Conservation (phyloP, 2,113 vertebrate species). For the Uria lomvia region DNA sequence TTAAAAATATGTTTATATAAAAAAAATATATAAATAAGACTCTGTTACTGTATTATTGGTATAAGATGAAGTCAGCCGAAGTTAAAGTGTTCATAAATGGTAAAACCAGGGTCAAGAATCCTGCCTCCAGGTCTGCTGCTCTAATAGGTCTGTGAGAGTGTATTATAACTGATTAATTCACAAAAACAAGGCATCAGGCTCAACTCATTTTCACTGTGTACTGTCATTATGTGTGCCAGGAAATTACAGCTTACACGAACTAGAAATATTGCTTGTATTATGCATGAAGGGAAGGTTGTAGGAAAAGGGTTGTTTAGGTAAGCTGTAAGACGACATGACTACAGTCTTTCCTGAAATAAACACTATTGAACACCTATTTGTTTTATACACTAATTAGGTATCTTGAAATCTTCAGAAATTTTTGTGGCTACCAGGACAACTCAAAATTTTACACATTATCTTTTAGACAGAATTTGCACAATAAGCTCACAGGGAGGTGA, state of each 20-base stretch:
- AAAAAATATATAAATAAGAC: background rate
- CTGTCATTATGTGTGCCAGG: background rate
- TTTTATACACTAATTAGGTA: background rate
- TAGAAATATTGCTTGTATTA: background rate
- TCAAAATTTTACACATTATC: background rate
- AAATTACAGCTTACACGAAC: background rate
- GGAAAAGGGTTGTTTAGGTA: background rate
- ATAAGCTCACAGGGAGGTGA: background rate
- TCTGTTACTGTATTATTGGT: background rate
- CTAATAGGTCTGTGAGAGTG: background rate
- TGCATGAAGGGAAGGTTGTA: background rate
- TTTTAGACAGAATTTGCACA: background rate
- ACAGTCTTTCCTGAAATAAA: background rate
- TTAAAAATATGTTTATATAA: background rate
- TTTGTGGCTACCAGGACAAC: background rate
- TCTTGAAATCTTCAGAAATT: background rate
- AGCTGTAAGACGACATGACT: background rate
- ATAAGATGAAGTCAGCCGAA: background rate
- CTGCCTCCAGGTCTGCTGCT: background rate
- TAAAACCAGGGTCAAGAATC: background rate
- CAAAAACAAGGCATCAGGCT: background rate
- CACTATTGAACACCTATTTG: background rate
- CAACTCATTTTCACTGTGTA: background rate
- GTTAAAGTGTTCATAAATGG: background rate
- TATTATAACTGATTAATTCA: constrained; percentile 12